phyloP scores from a whole-genome alignment of 2,888 invertebrate species.

The Phaonia tiefii region DNA sequence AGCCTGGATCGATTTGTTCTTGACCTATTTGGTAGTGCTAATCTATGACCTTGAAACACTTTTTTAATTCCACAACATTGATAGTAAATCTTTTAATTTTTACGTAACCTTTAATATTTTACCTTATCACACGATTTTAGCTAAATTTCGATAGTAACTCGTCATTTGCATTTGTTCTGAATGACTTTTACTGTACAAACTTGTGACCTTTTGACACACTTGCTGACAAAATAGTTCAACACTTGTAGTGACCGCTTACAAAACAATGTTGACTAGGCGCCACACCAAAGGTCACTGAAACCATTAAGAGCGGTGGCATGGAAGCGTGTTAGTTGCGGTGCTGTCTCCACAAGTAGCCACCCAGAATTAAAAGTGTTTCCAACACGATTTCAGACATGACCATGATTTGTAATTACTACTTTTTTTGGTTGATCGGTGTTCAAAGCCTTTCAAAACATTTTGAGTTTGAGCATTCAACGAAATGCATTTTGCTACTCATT shows the following conservation, averaged over 20 bases:
- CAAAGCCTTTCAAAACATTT: neutral
- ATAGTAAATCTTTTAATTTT: too few relatives aligned
- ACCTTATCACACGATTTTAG: too few relatives aligned
- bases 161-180: too few relatives aligned
- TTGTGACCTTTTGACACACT: neutral
- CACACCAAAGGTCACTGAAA: conserved; percentile 14
- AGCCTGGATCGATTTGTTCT: too few relatives aligned
- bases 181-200: too few relatives aligned
- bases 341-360: neutral
- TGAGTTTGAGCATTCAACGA: neutral
- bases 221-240: neutral
- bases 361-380: neutral
- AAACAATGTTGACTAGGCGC: conserved; percentile 1
- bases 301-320: neutral
- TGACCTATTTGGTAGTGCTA: too few relatives aligned
- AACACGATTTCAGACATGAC: neutral
- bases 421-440: neutral
- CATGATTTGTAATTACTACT: neutral
- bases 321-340: too few relatives aligned
- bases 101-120: too few relatives aligned
- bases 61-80: too few relatives aligned
- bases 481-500: conserved; percentile 30
- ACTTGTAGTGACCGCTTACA: neutral
- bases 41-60: too few relatives aligned
- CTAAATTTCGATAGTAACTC: too few relatives aligned